phyloP scores from a whole-genome alignment of 2,113 vertebrate genomes.

The Bos javanicus region DNA sequence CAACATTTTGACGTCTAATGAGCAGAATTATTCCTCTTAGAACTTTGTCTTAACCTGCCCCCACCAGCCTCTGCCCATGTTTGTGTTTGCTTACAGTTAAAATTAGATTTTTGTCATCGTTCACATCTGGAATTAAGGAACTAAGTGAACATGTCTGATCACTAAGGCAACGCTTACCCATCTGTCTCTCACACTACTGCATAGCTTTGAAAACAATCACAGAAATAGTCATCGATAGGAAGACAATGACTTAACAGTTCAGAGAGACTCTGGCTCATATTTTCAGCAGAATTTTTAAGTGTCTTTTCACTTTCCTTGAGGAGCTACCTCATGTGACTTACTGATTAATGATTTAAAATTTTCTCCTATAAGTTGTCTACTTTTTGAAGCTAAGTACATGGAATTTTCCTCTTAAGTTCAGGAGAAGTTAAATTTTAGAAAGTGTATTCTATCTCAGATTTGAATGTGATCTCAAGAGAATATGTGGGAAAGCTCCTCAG shows the following conservation, averaged over 20 bases:
- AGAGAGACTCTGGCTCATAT: background rate
- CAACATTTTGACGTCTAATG: background rate
- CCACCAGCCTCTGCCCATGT: background rate
- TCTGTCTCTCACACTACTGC: background rate
- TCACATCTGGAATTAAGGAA: background rate
- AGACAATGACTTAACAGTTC: background rate
- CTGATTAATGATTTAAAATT: background rate
- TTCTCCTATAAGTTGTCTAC: background rate
- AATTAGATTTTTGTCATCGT: background rate
- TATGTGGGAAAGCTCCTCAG: background rate
- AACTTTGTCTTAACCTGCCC: background rate
- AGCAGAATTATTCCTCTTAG: background rate
- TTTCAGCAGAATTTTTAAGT: background rate
- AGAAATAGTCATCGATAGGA: background rate
- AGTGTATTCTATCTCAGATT: background rate
- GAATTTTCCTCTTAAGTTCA: background rate
- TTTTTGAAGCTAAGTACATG: background rate
- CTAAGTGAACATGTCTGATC: background rate
- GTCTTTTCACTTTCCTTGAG: background rate
- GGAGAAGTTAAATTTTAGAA: background rate
- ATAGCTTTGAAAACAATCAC: background rate
- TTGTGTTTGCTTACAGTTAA: background rate
- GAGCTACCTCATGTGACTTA: background rate
- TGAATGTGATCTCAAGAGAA: background rate
- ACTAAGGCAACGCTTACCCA: background rate